A percentile compares a stretch with the other conserved stretches of the same genome.
These are phyloP conservation scores for Hyperoplus immaculatus DNA, from an alignment of 2,797 vertebrate species.

Conservation along the genomic window DNA sequence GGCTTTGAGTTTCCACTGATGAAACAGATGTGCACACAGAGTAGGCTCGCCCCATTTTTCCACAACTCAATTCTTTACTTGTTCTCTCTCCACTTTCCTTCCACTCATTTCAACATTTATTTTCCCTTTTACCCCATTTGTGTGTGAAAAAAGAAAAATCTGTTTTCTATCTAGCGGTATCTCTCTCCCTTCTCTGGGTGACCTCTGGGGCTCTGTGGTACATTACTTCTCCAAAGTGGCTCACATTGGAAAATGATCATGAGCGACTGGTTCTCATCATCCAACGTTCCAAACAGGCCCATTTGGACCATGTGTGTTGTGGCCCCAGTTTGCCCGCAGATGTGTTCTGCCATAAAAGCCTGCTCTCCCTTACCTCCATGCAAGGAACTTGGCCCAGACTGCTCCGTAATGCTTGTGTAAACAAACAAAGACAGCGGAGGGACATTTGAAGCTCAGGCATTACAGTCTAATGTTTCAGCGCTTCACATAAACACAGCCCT, in stretches of 20 bases:
- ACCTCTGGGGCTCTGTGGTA: constrained; percentile 65
- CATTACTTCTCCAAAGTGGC: constrained; percentile 68
- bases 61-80: constrained; percentile 43
- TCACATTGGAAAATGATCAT: constrained; percentile 71
- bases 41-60: constrained; percentile 45
- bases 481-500: constrained; percentile 72
- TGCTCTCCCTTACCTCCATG: constrained; percentile 71
- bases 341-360: constrained; percentile 80
- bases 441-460: constrained; percentile 75
- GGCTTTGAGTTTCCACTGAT: constrained; percentile 66
- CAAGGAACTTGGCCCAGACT: constrained; percentile 75
- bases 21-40: constrained; percentile 65
- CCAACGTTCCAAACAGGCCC: constrained; percentile 74
- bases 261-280: constrained; percentile 83
- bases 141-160: constrained; percentile 39
- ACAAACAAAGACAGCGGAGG: constrained; percentile 81
- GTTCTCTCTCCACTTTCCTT: constrained; percentile 37
- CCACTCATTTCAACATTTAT: constrained; percentile 41
- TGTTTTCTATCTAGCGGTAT: constrained; percentile 62
- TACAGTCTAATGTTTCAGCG: constrained; percentile 76
- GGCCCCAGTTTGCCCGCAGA: constrained; percentile 78
- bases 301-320: constrained; percentile 79
- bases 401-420: constrained; percentile 78
- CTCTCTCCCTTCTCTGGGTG: constrained; percentile 54
- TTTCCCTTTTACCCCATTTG: constrained; percentile 16